Evolutionary conservation across 2,888 invertebrate genomes (phyloP).

Genomic region (Andrena minutula): DNA sequence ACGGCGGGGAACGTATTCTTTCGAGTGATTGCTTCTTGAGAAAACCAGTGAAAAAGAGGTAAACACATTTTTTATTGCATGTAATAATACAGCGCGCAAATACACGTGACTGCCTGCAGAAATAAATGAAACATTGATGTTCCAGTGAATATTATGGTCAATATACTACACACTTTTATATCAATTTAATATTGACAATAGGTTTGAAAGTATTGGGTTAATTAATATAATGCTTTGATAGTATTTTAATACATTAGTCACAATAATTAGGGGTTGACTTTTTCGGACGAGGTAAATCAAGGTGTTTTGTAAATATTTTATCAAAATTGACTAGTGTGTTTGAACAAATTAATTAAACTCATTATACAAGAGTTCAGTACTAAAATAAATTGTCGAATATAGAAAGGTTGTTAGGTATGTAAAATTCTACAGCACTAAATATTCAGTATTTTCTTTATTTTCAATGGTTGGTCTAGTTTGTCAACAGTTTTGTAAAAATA

Average conservation of each 20-base stretch:
- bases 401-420: too few species aligned
- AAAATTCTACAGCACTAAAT: too few species aligned
- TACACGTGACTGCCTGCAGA: background rate
- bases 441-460: background rate
- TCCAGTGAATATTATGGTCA: background rate
- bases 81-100: background rate
- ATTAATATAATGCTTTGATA: too few species aligned
- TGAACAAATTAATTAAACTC: too few species aligned
- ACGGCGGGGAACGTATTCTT: background rate
- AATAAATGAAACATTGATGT: background rate
- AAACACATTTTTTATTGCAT: background rate
- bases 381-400: too few species aligned
- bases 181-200: background rate
- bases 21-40: slow-evolving; percentile 14
- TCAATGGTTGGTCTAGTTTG: background rate
- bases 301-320: too few species aligned
- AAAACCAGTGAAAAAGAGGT: background rate
- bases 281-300: too few species aligned
- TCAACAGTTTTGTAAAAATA: background rate
- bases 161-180: background rate
- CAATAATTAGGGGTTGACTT: too few species aligned
- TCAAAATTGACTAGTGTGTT: too few species aligned
- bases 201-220: too few species aligned
- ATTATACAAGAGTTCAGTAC: too few species aligned
- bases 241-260: too few species aligned